These are phyloP conservation scores for Epinephelus fuscoguttatus DNA, from an alignment of 2,113 vertebrate species.

Conservation along the genomic window DNA sequence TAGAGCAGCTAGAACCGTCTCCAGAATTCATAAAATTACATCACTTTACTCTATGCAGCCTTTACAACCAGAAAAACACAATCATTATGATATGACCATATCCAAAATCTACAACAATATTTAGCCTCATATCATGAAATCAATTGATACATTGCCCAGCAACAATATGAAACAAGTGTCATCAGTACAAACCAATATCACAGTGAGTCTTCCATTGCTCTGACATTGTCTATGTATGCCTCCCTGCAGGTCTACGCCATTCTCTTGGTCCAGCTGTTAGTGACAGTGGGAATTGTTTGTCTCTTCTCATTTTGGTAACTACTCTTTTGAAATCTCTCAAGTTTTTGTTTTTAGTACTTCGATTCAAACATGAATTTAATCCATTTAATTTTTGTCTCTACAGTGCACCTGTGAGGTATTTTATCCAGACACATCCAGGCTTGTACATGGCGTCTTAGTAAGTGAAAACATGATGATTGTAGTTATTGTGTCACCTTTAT, in stretches of 20 bases:
- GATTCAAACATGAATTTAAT: neutral
- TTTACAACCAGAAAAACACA: no score
- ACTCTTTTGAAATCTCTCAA: neutral
- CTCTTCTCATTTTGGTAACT: slow-evolving; percentile 96
- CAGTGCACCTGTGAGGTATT: slow-evolving; percentile 91
- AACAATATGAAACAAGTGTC: neutral
- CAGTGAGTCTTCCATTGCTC: neutral
- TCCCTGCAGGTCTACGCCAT: slow-evolving; percentile 92
- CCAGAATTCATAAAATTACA: no score
- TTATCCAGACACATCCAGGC: slow-evolving; percentile 90
- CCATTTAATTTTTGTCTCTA: neutral
- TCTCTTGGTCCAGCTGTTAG: slow-evolving; percentile 90
- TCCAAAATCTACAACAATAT: no score
- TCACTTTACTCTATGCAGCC: no score
- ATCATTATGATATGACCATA: no score
- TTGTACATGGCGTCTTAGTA: slow-evolving; percentile 95
- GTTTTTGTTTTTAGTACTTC: neutral
- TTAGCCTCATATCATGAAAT: no score
- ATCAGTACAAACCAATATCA: neutral
- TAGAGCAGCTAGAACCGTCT: no score
- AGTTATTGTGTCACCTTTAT: neutral
- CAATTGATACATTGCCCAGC: no score
- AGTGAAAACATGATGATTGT: slow-evolving; percentile 76
- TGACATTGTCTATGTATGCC: slow-evolving; percentile 16
- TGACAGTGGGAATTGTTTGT: slow-evolving; percentile 88